phyloP scores from a whole-genome alignment of 2,113 vertebrate species.

The Mobula hypostoma region DNA sequence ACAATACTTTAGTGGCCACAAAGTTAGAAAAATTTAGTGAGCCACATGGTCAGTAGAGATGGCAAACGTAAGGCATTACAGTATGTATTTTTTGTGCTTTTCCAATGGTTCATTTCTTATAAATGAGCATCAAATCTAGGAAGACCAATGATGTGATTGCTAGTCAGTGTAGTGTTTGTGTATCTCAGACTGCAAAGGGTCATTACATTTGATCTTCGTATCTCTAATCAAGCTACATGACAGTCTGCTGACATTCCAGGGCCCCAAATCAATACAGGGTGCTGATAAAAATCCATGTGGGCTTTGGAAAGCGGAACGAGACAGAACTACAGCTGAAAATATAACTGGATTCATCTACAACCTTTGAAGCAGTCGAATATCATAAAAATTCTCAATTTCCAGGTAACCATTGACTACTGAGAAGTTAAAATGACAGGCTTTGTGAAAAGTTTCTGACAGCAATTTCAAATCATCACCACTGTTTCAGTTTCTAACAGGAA shows the following conservation, averaged over 20 bases:
- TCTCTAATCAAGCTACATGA: not conserved
- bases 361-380: not conserved
- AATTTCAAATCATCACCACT: not conserved
- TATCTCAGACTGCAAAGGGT: not conserved
- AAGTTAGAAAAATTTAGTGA: too few species aligned
- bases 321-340: not conserved
- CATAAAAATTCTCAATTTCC: not conserved
- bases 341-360: not conserved
- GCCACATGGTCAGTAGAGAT: too few species aligned
- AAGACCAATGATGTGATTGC: not conserved
- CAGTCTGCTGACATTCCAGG: not conserved
- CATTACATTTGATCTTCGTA: not conserved
- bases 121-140: not conserved
- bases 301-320: too few species aligned
- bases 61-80: too few species aligned
- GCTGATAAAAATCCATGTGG: not conserved
- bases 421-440: too few species aligned
- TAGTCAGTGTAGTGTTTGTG: not conserved
- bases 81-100: not conserved
- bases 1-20: too few species aligned
- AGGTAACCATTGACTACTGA: not conserved
- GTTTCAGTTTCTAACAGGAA: not conserved
- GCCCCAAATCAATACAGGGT: not conserved
- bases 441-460: not conserved
- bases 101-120: not conserved